Evolutionary conservation across 2,888 invertebrate species (phyloP).

Genomic region (Charanyca ferruginea): DNA sequence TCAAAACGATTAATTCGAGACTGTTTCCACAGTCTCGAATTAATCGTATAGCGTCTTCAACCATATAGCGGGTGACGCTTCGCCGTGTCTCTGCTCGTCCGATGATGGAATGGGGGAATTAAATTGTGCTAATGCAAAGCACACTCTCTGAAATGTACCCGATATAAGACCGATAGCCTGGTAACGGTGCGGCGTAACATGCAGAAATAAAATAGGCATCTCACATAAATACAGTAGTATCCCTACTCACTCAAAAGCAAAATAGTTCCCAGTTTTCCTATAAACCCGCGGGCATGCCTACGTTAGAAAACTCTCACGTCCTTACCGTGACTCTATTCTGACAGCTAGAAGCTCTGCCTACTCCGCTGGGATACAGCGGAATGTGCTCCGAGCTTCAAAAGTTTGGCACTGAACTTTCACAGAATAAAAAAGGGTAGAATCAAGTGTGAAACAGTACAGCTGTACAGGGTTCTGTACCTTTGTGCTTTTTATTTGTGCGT

Average conservation of each 20-base stretch:
- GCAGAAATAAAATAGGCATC: too few species aligned
- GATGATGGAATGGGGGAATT: too few species aligned
- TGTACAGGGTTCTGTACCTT: constrained; percentile 29
- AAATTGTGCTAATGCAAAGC: too few species aligned
- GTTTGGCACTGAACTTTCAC: constrained; percentile 42
- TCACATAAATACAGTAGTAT: background rate
- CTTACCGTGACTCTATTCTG: constrained; percentile 1
- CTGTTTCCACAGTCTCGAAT: too few species aligned
- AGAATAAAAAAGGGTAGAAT: constrained; percentile 29
- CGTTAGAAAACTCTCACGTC: constrained; percentile 24
- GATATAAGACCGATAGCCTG: too few species aligned
- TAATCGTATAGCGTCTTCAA: too few species aligned
- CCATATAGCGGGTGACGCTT: too few species aligned
- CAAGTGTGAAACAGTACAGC: background rate
- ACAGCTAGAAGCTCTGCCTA: constrained; percentile 26
- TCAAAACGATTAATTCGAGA: too few species aligned
- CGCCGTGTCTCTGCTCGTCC: too few species aligned
- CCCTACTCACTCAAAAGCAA: background rate
- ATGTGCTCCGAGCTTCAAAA: constrained; percentile 39
- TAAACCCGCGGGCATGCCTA: constrained; percentile 22
- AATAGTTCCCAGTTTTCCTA: background rate
- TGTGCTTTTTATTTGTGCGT: background rate
- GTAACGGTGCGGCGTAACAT: too few species aligned
- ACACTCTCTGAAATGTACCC: too few species aligned
- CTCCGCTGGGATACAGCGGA: constrained; percentile 3